These are phyloP conservation scores for Adineta ricciae DNA, from an alignment of 2,888 invertebrate species.

Conservation along the genomic window DNA sequence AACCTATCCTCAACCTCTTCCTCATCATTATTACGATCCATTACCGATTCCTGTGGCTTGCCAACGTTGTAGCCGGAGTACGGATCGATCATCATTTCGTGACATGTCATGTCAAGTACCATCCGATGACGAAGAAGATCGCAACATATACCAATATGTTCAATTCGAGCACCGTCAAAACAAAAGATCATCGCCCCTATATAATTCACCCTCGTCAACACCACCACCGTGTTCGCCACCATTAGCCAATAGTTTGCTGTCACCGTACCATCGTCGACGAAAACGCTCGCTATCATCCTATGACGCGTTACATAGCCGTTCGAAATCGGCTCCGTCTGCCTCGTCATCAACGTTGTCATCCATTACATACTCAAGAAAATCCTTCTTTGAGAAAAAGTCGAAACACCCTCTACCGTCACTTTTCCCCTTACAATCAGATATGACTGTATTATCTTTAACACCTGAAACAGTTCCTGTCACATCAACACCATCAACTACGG, in stretches of 20 bases:
- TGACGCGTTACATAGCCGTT: neutral
- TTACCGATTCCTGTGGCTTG: neutral
- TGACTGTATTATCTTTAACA: neutral
- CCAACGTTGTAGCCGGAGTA: neutral
- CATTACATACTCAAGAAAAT: neutral
- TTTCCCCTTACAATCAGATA: neutral
- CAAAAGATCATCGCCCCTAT: neutral
- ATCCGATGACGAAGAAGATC: neutral
- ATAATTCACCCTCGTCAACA: neutral
- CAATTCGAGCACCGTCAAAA: neutral
- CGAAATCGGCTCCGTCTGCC: constrained; percentile 2
- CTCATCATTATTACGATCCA: neutral
- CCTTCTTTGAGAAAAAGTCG: neutral
- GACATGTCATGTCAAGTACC: constrained; percentile 13
- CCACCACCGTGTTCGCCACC: constrained; percentile 2
- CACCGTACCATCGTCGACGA: neutral
- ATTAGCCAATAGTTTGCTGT: neutral
- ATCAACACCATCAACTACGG: neutral
- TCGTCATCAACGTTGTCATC: neutral
- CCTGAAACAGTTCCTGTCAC: neutral
- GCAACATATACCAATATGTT: neutral
- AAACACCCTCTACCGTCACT: neutral
- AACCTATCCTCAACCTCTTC: neutral
- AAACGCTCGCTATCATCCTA: neutral
- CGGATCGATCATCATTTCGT: neutral